Conservation (phyloP, 2,797 vertebrate species). For the Enteromius afrohamiltoni region DNA sequence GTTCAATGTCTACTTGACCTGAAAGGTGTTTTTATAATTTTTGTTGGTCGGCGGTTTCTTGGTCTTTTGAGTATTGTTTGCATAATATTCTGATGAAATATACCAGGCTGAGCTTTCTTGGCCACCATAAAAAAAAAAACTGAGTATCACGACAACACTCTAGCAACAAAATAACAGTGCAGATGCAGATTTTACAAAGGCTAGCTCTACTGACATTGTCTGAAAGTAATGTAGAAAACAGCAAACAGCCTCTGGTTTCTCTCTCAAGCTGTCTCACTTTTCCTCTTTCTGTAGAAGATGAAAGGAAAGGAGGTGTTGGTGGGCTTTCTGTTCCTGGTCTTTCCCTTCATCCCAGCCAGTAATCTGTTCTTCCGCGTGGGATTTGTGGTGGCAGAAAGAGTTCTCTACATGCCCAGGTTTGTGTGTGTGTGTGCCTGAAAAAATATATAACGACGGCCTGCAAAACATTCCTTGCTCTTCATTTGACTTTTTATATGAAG, state of each 20-base stretch:
- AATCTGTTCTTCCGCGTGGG: constrained; percentile 98
- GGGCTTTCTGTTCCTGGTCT: constrained; percentile 90
- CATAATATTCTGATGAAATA: neutral
- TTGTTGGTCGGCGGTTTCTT: neutral
- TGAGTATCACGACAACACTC: neutral
- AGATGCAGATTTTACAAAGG: neutral
- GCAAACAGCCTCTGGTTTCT: neutral
- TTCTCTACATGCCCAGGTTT: constrained; percentile 96
- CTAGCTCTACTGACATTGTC: neutral
- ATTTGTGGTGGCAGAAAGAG: constrained; percentile 95
- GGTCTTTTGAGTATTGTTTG: neutral
- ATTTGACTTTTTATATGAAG: neutral
- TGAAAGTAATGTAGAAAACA: neutral
- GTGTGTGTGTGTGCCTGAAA: constrained; percentile 37
- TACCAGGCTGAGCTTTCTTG: neutral
- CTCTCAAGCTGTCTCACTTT: neutral
- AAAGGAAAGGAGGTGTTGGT: constrained; percentile 87
- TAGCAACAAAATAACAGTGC: neutral
- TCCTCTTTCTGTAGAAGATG: constrained; percentile 78
- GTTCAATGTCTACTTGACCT: neutral
- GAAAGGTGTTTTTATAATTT: neutral
- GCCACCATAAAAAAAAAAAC: neutral
- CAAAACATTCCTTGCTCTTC: constrained; percentile 1
- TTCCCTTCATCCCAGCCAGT: constrained; percentile 96
- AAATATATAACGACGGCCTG: neutral